Conservation (phyloP, 2,888 invertebrate species). For the Synanthedon andrenaeformis region DNA sequence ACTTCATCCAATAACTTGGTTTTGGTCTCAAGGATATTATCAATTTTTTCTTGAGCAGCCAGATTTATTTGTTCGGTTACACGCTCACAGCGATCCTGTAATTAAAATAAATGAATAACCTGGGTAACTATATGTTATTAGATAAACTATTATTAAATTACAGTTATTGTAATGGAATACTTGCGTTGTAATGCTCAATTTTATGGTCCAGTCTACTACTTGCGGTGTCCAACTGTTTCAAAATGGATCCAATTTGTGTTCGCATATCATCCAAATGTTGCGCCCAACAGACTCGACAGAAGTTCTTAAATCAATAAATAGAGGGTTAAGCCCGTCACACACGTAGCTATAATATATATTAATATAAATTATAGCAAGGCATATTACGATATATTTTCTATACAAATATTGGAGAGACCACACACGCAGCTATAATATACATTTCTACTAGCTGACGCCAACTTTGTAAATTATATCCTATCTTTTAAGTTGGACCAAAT, state of each 20-base stretch:
- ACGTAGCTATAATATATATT: too few species aligned
- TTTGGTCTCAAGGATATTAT: slow-evolving; percentile 53
- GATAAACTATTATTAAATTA: background rate
- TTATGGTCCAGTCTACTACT: slow-evolving; percentile 63
- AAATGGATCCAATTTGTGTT: slow-evolving; percentile 64
- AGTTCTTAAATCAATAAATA: slow-evolving; percentile 42
- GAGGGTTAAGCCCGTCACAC: too few species aligned
- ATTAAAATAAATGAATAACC: background rate
- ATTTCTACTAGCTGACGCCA: too few species aligned
- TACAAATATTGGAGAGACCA: too few species aligned
- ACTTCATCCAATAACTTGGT: slow-evolving; percentile 51
- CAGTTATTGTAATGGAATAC: background rate
- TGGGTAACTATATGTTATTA: background rate
- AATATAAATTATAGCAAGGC: too few species aligned
- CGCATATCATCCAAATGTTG: slow-evolving; percentile 71
- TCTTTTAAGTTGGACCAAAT: too few species aligned
- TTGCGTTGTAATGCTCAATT: slow-evolving; percentile 68
- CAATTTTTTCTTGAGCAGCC: slow-evolving; percentile 65
- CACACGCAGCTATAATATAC: too few species aligned
- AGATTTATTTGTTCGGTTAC: slow-evolving; percentile 63
- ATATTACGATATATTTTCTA: too few species aligned
- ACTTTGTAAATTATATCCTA: too few species aligned
- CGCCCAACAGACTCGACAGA: slow-evolving; percentile 72
- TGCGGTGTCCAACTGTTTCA: slow-evolving; percentile 68
- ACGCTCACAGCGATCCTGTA: slow-evolving; percentile 63